Base-by-base conservation (phyloP, 2,888 invertebrate genomes). In the Leptinotarsa peninsularis region DNA sequence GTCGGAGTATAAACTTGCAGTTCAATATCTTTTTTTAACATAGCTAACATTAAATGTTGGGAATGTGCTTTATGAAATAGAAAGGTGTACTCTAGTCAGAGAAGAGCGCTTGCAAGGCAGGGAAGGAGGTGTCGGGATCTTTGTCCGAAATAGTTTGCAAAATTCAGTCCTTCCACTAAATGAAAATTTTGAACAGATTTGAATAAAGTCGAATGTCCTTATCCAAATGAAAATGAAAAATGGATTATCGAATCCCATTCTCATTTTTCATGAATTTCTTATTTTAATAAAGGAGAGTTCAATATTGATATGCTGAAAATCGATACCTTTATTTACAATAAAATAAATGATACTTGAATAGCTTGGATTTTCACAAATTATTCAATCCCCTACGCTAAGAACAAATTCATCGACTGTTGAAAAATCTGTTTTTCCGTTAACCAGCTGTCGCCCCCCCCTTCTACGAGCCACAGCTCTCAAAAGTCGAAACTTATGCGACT, bases 301-400 rank as follows among this genome's bases (percentile, higher is more conserved):
- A 67, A 49, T 18, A 50, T 67, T 49, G 52, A 67, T 21, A 50
- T 49, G 67, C 17, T 67, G 18, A 50, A 67, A 67, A 67, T 18
- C 15, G 43, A 18, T 14, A 21, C 17, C 18, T 21, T 3, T 49
- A 21, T 50, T 67, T 21, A 49, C 15, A 21, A 50, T 18, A 67
- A 21, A 18, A 17, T 67, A 21, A 67, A 21, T 49, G n/a, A 67
- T 67, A 23, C 50, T 67, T 49, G 67, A 67, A 21, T 49, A 18
- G 1, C 18, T 67, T 13, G 52, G 67, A 18, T 49, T 67, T 18
- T n/a, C n/a, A 50, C 21, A 67, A 50, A 49, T 67, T 4, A 50
- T 67, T 49, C 10, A 67, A 18, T 50, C 21, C 3, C 54, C 54
- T n/a, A 54, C 54, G 14, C 49, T 43, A 49, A 43, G 1, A 4